Conservation (phyloP, 2,797 vertebrate species). For the Aythya fuligula region DNA sequence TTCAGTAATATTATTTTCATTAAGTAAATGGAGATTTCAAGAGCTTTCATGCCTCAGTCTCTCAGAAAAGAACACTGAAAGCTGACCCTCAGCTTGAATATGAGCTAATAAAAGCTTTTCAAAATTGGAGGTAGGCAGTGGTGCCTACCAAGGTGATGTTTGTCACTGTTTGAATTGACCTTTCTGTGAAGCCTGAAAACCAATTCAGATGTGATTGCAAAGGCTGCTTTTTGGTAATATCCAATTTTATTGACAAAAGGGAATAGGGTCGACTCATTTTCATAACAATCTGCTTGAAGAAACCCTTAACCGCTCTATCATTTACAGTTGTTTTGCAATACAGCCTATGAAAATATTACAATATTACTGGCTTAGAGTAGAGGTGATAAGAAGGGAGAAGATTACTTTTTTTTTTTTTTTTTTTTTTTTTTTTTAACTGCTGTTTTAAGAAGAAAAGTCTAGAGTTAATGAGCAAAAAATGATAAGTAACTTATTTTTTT, state of each 20-base stretch:
- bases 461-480: not conserved
- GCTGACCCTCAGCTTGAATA: slow-evolving; percentile 52
- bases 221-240: slow-evolving; percentile 61
- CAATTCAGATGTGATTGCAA: slow-evolving; percentile 58
- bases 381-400: not conserved
- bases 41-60: slow-evolving; percentile 58
- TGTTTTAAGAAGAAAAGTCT: not conserved
- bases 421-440: not conserved
- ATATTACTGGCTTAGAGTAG: not conserved
- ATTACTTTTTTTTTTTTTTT: not conserved
- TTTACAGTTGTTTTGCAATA: slow-evolving; percentile 31
- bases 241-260: slow-evolving; percentile 65
- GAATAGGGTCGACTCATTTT: slow-evolving; percentile 61
- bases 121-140: slow-evolving; percentile 50
- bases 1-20: slow-evolving; percentile 74
- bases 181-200: slow-evolving; percentile 62
- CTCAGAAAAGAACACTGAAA: slow-evolving; percentile 40
- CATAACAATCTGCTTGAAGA: slow-evolving; percentile 59
- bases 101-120: slow-evolving; percentile 66
- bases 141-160: slow-evolving; percentile 45
- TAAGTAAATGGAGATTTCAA: slow-evolving; percentile 69
- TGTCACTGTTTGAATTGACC: slow-evolving; percentile 56
- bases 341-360: slow-evolving; percentile 25
- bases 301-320: slow-evolving; percentile 47
- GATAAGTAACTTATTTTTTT: not conserved